Conservation (phyloP, 2,113 vertebrate genomes). For the Hippolais icterina region DNA sequence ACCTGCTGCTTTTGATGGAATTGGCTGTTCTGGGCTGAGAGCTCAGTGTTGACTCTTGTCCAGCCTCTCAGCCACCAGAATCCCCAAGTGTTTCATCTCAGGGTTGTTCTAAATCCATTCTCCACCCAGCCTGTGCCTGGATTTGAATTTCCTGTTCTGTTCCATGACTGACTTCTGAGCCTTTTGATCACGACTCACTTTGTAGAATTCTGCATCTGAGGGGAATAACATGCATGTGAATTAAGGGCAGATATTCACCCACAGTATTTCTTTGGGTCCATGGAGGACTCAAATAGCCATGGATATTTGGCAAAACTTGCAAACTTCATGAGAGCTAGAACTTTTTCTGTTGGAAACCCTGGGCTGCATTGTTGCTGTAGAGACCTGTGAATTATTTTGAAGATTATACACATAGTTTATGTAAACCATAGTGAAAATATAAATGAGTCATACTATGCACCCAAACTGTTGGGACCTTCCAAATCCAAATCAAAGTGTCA, state of each 20-base stretch:
- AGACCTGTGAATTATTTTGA: not conserved
- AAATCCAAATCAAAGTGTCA: not conserved
- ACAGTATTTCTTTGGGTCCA: not conserved
- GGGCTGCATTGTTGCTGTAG: not conserved
- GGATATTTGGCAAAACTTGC: not conserved
- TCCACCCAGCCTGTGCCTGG: not conserved
- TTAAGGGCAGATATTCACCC: not conserved
- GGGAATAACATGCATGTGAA: not conserved
- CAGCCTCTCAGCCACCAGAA: not conserved
- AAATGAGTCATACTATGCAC: accelerated
- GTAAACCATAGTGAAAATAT: not conserved
- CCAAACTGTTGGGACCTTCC: not conserved
- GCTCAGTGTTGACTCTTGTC: not conserved
- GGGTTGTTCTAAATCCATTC: not conserved
- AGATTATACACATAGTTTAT: not conserved
- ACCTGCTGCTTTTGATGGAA: too few relatives aligned
- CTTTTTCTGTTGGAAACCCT: not conserved
- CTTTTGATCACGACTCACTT: not conserved
- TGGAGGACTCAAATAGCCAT: not conserved
- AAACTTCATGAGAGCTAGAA: not conserved
- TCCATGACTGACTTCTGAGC: not conserved
- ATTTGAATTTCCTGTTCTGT: not conserved
- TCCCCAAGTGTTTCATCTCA: not conserved
- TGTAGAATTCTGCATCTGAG: not conserved
- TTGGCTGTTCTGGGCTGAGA: not conserved